These are phyloP conservation scores for Malachius bipustulatus DNA, from an alignment of 2,888 invertebrate genomes.

Conservation along the genomic window DNA sequence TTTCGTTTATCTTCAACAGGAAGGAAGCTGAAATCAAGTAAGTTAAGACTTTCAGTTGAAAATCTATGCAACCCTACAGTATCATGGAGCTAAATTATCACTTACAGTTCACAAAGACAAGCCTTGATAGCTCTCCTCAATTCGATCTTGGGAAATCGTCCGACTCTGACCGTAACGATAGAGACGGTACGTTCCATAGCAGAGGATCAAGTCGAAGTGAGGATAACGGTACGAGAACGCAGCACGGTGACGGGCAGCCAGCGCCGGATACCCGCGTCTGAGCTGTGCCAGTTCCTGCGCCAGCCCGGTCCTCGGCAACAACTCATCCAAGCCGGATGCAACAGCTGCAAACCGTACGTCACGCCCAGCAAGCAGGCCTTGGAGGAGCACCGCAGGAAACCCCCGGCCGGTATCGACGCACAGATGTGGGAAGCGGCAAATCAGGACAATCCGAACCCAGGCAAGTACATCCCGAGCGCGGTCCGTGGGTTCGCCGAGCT, in stretches of 20 bases:
- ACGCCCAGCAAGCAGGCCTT: constrained; percentile 67
- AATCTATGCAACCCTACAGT: no score
- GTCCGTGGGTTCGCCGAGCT: constrained; percentile 81
- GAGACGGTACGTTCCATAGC: constrained; percentile 67
- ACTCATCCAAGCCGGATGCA: constrained; percentile 58
- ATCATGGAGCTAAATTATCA: no score
- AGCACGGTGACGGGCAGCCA: constrained; percentile 50
- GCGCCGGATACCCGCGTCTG: constrained; percentile 59
- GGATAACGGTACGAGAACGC: constrained; percentile 63
- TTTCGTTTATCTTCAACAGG: constrained; percentile 75
- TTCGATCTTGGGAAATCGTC: constrained; percentile 70
- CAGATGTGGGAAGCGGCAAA: constrained; percentile 94
- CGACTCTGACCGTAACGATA: constrained; percentile 66
- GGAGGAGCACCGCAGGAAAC: constrained; percentile 78
- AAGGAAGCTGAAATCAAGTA: constrained; percentile 68
- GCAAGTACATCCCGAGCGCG: constrained; percentile 82
- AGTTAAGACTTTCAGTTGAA: no score
- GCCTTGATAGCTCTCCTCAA: constrained; percentile 53
- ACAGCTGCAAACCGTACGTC: constrained; percentile 58
- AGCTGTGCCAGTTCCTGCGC: constrained; percentile 57
- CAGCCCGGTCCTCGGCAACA: constrained; percentile 60
- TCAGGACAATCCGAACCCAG: constrained; percentile 86
- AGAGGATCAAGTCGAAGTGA: constrained; percentile 63
- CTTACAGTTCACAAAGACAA: constrained; percentile 57
- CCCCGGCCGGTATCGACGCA: constrained; percentile 87